A percentile compares a stretch with the other conserved stretches of the same genome.
These are phyloP conservation scores for Triplophysa rosa DNA, from an alignment of 2,113 vertebrate species.

Conservation along the genomic window DNA sequence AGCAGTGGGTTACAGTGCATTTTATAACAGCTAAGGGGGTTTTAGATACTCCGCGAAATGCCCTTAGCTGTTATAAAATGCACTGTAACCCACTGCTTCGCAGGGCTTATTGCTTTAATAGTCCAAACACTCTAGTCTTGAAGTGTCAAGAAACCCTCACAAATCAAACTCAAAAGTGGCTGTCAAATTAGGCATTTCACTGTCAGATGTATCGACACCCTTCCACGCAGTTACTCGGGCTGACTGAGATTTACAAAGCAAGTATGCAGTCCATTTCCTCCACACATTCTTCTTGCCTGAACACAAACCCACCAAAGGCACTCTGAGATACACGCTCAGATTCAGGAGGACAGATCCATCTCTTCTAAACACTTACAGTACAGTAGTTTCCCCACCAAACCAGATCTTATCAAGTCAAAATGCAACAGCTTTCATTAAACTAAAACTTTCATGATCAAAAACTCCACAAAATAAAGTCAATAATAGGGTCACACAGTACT, in stretches of 20 bases:
- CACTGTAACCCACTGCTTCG: no score
- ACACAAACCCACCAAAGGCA: constrained; percentile 18
- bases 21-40: no score
- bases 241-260: constrained; percentile 60
- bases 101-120: no score
- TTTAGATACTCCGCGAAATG: no score
- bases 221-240: constrained; percentile 61
- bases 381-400: neutral
- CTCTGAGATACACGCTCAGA: constrained; percentile 1
- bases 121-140: neutral
- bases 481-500: neutral
- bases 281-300: constrained; percentile 50
- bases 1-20: no score
- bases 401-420: constrained; percentile 3
- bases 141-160: neutral
- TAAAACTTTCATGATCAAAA: neutral
- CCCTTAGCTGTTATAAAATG: no score
- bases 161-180: neutral
- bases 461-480: neutral
- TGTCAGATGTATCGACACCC: constrained; percentile 60
- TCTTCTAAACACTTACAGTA: neutral
- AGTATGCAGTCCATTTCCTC: constrained; percentile 67
- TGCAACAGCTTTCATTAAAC: neutral
- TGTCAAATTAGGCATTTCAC: constrained; percentile 34
- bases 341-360: neutral